A percentile compares a stretch with the other conserved stretches of the same genome.
Evolutionary conservation across 2,113 vertebrate genomes (phyloP).

Genomic region (Orthonyx spaldingii): DNA sequence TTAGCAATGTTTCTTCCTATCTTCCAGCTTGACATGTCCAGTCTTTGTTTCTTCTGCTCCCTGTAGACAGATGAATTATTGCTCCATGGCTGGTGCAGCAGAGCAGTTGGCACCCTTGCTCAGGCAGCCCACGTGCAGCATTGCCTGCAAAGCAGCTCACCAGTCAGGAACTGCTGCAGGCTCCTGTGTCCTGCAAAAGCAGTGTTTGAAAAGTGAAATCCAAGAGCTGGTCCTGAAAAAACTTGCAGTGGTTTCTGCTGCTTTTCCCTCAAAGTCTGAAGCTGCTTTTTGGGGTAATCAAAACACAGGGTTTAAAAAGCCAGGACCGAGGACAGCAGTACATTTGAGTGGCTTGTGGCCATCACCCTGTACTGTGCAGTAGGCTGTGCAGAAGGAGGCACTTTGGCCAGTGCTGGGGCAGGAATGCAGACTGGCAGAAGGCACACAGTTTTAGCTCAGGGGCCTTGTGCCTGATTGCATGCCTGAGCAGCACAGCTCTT

Average conservation of each 20-base stretch:
- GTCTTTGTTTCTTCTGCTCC: background rate
- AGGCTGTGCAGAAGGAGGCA: background rate
- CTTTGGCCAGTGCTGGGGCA: background rate
- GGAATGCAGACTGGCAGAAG: background rate
- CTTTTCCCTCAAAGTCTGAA: background rate
- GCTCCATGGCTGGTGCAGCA: background rate
- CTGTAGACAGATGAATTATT: background rate
- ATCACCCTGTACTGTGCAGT: background rate
- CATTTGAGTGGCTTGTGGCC: background rate
- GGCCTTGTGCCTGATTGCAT: background rate
- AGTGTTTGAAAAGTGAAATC: background rate
- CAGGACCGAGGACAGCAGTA: fast-evolving
- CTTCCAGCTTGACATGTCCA: background rate
- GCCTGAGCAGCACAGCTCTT: background rate
- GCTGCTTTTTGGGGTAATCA: background rate
- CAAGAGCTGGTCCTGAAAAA: background rate
- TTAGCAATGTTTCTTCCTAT: background rate
- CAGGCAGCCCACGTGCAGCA: background rate
- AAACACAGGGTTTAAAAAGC: background rate
- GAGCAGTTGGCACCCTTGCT: background rate
- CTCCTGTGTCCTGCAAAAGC: background rate
- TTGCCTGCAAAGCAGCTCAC: background rate
- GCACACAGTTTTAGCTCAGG: background rate
- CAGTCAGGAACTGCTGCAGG: background rate
- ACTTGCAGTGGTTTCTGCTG: background rate